phyloP scores from a whole-genome alignment of 2,797 vertebrate species.

The Muscicapa comitata region DNA sequence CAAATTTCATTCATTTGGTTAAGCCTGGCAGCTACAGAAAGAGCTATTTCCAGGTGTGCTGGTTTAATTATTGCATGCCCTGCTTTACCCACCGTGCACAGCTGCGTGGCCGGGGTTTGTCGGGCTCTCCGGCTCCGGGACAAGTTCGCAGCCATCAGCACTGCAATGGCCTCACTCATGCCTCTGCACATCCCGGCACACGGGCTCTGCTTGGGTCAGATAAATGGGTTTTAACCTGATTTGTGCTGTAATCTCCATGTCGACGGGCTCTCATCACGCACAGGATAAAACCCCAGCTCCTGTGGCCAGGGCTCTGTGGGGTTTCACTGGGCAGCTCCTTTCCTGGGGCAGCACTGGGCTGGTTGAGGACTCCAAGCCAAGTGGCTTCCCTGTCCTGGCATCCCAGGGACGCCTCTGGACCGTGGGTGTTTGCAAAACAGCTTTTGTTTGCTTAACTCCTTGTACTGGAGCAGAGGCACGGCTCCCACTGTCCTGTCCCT shows the following conservation, averaged over 20 bases:
- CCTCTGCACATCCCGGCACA: not conserved
- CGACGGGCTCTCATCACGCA: not conserved
- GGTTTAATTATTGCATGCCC: not conserved
- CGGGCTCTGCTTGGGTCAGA: not conserved
- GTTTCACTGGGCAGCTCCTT: not conserved
- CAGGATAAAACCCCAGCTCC: not conserved
- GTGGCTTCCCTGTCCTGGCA: not conserved
- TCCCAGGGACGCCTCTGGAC: not conserved
- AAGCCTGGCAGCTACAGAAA: constrained; percentile 53
- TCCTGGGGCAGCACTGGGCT: no score
- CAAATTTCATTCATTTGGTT: constrained; percentile 33
- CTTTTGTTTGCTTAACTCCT: constrained; percentile 10
- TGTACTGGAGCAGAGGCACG: not conserved
- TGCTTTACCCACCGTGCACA: not conserved
- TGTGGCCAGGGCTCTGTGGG: accelerated
- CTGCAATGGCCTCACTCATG: accelerated
- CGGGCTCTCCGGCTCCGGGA: accelerated
- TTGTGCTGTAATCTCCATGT: constrained; percentile 14
- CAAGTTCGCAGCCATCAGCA: not conserved
- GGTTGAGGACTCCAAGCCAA: accelerated
- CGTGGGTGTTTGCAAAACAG: not conserved
- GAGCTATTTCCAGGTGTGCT: not conserved
- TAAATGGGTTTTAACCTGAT: constrained; percentile 56
- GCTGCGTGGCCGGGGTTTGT: not conserved
- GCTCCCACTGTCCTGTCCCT: not conserved